Evolutionary conservation across 2,797 vertebrate species (phyloP).

Genomic region (Austrolebias charrua): DNA sequence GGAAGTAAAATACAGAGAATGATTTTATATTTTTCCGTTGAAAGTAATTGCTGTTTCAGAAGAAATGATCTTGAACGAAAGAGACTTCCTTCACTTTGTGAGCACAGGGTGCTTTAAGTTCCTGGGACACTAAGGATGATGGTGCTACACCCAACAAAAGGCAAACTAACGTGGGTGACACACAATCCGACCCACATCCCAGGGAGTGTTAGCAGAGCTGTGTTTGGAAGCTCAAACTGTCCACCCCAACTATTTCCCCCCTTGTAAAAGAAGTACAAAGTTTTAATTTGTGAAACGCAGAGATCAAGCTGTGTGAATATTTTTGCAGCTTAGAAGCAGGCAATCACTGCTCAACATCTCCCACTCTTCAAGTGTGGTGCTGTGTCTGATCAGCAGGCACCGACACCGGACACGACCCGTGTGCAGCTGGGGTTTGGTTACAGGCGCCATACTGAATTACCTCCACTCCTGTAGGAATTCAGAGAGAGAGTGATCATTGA

Average conservation of each 20-base stretch:
- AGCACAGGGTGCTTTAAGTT: slow-evolving; percentile 43
- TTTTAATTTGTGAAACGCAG: background rate
- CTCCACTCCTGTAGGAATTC: slow-evolving; percentile 22
- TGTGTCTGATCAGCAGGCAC: slow-evolving; percentile 20
- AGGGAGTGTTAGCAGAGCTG: slow-evolving; percentile 26
- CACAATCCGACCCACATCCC: slow-evolving; percentile 48
- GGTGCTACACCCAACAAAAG: slow-evolving; percentile 55
- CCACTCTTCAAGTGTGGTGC: slow-evolving; percentile 38
- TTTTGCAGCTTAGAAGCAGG: background rate
- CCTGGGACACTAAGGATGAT: slow-evolving; percentile 38
- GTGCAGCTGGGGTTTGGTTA: slow-evolving; percentile 59
- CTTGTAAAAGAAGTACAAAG: background rate
- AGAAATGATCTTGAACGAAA: slow-evolving; percentile 6
- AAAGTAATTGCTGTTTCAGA: background rate
- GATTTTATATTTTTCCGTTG: slow-evolving; percentile 1
- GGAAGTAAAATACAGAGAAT: slow-evolving; percentile 8
- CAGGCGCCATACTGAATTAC: slow-evolving; percentile 53
- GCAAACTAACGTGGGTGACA: slow-evolving; percentile 59
- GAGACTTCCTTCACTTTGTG: slow-evolving; percentile 18
- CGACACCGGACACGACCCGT: slow-evolving; percentile 62
- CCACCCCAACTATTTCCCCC: background rate
- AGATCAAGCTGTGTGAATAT: background rate
- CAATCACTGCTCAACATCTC: slow-evolving; percentile 66
- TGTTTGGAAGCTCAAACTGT: background rate
- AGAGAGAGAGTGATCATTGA: background rate